A percentile compares a stretch with the other conserved stretches of the same genome.
phyloP scores from a whole-genome alignment of 2,888 invertebrate species.

The Serripes groenlandicus region DNA sequence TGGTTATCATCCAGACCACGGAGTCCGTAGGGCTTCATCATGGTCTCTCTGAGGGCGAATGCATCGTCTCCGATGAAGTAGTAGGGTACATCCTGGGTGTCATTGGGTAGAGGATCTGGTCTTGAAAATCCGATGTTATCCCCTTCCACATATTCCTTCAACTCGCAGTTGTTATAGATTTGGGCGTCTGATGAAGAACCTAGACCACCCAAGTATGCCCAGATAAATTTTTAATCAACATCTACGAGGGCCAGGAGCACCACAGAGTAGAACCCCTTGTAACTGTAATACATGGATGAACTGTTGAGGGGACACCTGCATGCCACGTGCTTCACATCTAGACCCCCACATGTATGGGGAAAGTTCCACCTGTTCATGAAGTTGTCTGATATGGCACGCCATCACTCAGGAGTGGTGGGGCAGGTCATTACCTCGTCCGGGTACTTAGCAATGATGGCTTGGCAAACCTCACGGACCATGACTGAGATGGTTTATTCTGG shows the following conservation, averaged over 20 bases:
- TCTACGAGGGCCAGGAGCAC: constrained; percentile 48
- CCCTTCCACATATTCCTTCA: too few relatives aligned
- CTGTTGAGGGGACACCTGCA: constrained; percentile 15
- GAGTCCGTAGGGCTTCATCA: constrained; percentile 29
- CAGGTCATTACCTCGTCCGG: constrained; percentile 41
- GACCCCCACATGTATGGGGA: constrained; percentile 26
- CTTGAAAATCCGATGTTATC: constrained; percentile 52
- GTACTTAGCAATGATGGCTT: constrained; percentile 61
- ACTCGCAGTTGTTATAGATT: constrained; percentile 53
- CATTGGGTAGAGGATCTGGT: constrained; percentile 61
- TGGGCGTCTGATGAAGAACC: constrained; percentile 50
- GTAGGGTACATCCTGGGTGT: constrained; percentile 58
- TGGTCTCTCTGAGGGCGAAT: constrained; percentile 40
- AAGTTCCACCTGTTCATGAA: constrained; percentile 22
- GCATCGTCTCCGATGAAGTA: constrained; percentile 66
- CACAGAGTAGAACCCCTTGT: constrained; percentile 32
- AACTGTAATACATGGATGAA: constrained; percentile 47
- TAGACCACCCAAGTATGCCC: constrained; percentile 55
- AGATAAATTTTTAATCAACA: constrained; percentile 66
- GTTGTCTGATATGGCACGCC: constrained; percentile 20
- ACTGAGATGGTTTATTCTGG: constrained; percentile 63
- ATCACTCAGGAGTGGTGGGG: constrained; percentile 38
- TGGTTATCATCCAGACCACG: constrained; percentile 18
- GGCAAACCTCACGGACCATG: constrained; percentile 64
- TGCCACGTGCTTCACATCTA: constrained; percentile 30